Conservation (phyloP, 2,113 vertebrate species). For the Colistium nudipinnis region DNA sequence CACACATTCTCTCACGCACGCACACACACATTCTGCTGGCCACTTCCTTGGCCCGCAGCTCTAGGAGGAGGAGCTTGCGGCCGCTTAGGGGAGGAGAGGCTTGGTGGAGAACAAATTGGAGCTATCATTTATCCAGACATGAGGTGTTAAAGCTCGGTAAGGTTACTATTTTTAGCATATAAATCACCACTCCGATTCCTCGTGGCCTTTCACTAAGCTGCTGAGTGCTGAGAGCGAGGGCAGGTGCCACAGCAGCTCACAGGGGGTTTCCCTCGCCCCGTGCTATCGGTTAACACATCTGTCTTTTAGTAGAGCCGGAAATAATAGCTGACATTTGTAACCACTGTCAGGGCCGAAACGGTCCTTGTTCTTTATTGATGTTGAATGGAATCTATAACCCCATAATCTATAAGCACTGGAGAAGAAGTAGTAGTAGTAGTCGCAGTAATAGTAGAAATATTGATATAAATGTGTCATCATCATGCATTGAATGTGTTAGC, state of each 20-base stretch:
- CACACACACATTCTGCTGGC: not conserved
- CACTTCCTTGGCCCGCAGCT: not conserved
- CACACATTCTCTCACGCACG: not conserved
- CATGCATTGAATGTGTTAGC: too few species aligned
- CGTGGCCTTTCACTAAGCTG: constrained; percentile 77
- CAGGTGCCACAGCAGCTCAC: constrained; percentile 62
- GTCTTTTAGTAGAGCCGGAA: constrained; percentile 23
- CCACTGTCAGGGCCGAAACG: not conserved
- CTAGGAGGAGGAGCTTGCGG: constrained; percentile 4
- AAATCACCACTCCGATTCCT: constrained; percentile 71
- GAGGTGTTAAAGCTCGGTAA: constrained; percentile 43
- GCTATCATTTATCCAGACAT: constrained; percentile 55
- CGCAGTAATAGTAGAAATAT: not conserved
- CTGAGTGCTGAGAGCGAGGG: constrained; percentile 65
- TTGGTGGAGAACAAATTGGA: constrained; percentile 43
- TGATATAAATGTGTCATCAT: not conserved
- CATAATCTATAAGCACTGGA: too few species aligned
- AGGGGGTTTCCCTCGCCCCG: constrained; percentile 63
- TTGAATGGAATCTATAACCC: too few species aligned
- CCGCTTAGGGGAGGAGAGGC: constrained; percentile 14
- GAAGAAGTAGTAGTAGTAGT: not conserved
- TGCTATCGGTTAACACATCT: constrained; percentile 61
- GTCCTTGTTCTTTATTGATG: too few species aligned
- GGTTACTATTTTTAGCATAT: constrained; percentile 72
- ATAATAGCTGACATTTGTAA: constrained; percentile 49